A percentile compares a stretch with the other conserved stretches of the same genome.
These are phyloP conservation scores for Lethenteron camtschaticum DNA, from an alignment of 2,113 vertebrate genomes.

Conservation along the genomic window DNA sequence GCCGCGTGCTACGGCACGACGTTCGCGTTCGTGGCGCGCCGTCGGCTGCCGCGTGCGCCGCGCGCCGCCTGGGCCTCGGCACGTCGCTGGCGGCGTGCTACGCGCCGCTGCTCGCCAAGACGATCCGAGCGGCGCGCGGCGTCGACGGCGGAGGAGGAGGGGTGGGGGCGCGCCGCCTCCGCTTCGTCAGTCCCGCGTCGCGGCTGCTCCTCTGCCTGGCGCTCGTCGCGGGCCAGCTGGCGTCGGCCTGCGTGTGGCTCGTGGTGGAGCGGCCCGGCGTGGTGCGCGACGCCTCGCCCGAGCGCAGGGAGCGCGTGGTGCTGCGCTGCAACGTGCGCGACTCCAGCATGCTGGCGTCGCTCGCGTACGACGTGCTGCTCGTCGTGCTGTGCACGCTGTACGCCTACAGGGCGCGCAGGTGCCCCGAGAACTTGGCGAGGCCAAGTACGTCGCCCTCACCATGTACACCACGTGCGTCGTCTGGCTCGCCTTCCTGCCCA, in stretches of 20 bases:
- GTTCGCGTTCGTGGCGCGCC: slow-evolving; percentile 92
- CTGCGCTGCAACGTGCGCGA: slow-evolving; percentile 89
- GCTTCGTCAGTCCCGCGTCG: no score
- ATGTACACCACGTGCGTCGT: slow-evolving; percentile 99
- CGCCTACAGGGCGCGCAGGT: slow-evolving; percentile 97
- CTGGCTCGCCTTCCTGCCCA: slow-evolving; percentile 95
- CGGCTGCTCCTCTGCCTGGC: slow-evolving; percentile 23
- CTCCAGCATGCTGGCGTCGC: slow-evolving; percentile 86
- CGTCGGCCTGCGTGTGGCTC: slow-evolving; percentile 74
- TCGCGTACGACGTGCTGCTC: slow-evolving; percentile 77
- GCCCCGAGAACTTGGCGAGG: slow-evolving; percentile 98
- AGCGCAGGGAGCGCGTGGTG: slow-evolving; percentile 84
- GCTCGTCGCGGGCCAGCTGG: slow-evolving; percentile 72
- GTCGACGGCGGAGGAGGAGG: slow-evolving; percentile 18
- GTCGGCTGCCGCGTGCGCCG: slow-evolving; percentile 64
- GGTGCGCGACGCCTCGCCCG: slow-evolving; percentile 54
- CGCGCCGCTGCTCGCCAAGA: slow-evolving; percentile 85
- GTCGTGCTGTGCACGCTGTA: slow-evolving; percentile 95
- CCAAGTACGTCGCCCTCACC: slow-evolving; percentile 97
- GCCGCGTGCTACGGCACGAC: slow-evolving; percentile 87
- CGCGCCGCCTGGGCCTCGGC: slow-evolving; percentile 65
- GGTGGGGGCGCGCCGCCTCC: no score
- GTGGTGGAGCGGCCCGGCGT: slow-evolving; percentile 77
- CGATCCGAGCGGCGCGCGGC: slow-evolving; percentile 86
- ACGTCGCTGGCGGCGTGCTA: slow-evolving; percentile 93